Evolutionary conservation across 92 coral and sea anemone genomes (phyloP).

Genomic region (Diadumene lineata): DNA sequence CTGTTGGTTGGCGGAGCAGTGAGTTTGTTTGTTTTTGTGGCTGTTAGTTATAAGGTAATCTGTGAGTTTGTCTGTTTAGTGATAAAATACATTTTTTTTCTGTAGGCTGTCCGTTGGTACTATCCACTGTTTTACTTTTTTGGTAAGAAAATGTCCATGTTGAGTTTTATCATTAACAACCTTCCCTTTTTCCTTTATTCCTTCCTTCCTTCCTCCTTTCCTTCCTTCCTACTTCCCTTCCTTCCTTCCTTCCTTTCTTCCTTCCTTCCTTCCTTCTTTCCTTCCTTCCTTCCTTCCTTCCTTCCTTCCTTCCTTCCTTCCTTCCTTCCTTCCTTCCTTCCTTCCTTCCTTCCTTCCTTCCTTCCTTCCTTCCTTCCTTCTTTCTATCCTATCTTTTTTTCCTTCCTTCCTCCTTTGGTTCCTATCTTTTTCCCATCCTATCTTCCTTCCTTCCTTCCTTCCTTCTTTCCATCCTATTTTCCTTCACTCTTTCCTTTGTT

Average conservation of each 20-base stretch:
- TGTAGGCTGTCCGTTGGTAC: slow-evolving; percentile 73
- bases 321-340: neutral
- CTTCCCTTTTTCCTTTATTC: neutral
- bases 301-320: neutral
- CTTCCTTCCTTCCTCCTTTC: neutral
- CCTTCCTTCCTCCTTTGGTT: neutral
- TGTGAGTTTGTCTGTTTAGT: too few species aligned
- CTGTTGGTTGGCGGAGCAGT: too few species aligned
- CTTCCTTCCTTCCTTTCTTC: neutral
- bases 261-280: neutral
- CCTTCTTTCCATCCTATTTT: neutral
- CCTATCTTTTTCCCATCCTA: neutral
- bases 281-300: neutral
- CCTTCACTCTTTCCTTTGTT: neutral
- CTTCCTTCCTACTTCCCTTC: neutral
- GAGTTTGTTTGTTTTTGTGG: too few species aligned
- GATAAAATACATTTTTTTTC: too few species aligned
- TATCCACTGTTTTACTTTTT: slow-evolving; percentile 73
- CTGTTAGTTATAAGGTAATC: too few species aligned
- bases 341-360: neutral
- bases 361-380: neutral
- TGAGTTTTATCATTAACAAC: too few species aligned
- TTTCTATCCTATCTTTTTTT: neutral
- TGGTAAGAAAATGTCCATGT: slow-evolving; percentile 50
- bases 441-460: neutral